These are phyloP conservation scores for Drosophila nannoptera DNA, from an alignment of 1,140 invertebrate species.

Conservation along the genomic window DNA sequence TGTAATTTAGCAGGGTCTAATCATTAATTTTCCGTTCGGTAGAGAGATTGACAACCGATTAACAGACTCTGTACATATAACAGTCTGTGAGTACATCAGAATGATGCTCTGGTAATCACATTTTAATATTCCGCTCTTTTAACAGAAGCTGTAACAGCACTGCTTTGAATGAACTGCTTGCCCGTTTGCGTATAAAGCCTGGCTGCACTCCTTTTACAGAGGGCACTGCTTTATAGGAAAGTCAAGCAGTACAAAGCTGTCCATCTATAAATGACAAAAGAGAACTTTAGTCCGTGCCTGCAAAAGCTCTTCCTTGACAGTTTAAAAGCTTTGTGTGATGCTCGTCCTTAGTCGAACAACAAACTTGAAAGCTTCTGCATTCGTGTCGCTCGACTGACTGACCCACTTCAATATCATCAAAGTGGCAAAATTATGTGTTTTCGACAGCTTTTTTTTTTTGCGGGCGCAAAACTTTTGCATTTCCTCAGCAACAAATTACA, in stretches of 20 bases:
- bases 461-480: conserved; percentile 5
- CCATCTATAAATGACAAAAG: not conserved
- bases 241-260: not conserved
- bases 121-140: not conserved
- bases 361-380: conserved; percentile 4
- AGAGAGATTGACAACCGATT: not conserved
- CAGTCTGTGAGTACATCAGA: not conserved
- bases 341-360: not conserved
- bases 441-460: conserved; percentile 13
- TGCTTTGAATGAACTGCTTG: conserved; percentile 24
- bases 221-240: not conserved
- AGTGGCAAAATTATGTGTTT: conserved; percentile 26
- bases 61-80: not conserved
- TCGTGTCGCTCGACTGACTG: conserved; percentile 36
- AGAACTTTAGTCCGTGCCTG: not conserved
- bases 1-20: not conserved
- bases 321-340: not conserved
- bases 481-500: not conserved
- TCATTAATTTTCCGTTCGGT: not conserved
- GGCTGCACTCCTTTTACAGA: conserved; percentile 9
- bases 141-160: not conserved
- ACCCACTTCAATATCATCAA: conserved; percentile 33
- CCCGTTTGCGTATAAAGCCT: not conserved
- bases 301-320: not conserved
- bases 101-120: not conserved